Percentiles rank a stretch among this genome's conserved stretches.
These are phyloP conservation scores for Melopsittacus undulatus DNA, from an alignment of 2,797 vertebrate genomes.

Conservation along the genomic window DNA sequence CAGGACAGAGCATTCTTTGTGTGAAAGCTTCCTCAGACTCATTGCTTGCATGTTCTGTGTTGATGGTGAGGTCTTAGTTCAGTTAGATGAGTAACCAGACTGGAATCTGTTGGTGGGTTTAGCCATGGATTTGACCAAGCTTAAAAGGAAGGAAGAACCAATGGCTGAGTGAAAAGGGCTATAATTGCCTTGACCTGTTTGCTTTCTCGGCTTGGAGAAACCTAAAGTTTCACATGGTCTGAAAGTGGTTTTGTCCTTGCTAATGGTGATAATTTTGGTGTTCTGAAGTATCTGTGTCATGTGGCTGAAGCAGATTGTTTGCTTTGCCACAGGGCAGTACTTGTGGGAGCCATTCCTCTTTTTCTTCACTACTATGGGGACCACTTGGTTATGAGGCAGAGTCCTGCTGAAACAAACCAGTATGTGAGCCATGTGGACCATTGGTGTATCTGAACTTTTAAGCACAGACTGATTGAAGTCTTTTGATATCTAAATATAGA, in stretches of 20 bases:
- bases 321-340: neutral
- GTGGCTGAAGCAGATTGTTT: neutral
- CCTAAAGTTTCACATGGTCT: neutral
- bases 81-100: neutral
- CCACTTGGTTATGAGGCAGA: neutral
- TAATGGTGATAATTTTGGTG: neutral
- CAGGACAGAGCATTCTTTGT: neutral
- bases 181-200: neutral
- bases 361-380: neutral
- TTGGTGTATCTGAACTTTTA: accelerated
- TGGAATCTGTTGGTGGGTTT: neutral
- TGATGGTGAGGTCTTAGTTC: neutral
- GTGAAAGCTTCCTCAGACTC: neutral
- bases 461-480: neutral
- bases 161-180: neutral
- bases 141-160: neutral
- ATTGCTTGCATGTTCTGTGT: neutral
- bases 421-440: accelerated
- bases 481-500: accelerated
- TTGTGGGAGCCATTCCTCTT: neutral
- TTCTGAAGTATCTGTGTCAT: neutral
- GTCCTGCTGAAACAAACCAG: neutral
- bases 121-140: neutral
- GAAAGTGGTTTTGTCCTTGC: neutral
- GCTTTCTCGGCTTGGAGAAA: neutral